Percentiles rank a stretch among this genome's conserved stretches.
These are phyloP conservation scores for Serranus cabrilla DNA, from an alignment of 2,797 vertebrate species.

Conservation along the genomic window DNA sequence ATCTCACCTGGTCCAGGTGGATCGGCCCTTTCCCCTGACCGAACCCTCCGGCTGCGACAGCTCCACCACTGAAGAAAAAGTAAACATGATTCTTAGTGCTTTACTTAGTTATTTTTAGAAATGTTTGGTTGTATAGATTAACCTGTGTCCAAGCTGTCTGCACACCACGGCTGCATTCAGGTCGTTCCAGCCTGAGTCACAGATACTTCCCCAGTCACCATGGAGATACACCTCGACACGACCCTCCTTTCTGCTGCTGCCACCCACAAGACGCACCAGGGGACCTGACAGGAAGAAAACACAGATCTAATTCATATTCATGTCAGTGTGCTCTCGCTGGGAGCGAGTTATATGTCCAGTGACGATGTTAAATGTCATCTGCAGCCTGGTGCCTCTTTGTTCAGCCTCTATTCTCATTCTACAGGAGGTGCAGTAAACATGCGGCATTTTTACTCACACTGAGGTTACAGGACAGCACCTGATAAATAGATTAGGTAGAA, in stretches of 20 bases:
- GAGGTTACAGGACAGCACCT: not conserved
- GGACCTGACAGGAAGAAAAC: constrained; percentile 75
- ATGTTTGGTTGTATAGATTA: no score
- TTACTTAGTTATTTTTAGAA: no score
- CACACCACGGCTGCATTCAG: constrained; percentile 91
- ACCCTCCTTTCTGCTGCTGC: constrained; percentile 89
- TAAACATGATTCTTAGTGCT: no score
- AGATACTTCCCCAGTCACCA: constrained; percentile 93
- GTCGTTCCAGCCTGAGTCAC: constrained; percentile 92
- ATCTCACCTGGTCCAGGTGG: constrained; percentile 90
- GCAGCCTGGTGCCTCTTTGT: constrained; percentile 24
- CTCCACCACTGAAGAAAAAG: constrained; percentile 56
- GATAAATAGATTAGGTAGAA: not conserved
- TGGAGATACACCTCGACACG: constrained; percentile 91
- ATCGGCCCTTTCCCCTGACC: constrained; percentile 89
- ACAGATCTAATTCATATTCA: constrained; percentile 60
- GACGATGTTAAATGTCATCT: constrained; percentile 71
- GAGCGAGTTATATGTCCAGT: constrained; percentile 11
- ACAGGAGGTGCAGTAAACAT: constrained; percentile 51
- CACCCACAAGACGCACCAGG: constrained; percentile 88
- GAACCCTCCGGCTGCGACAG: constrained; percentile 87
- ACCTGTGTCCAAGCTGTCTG: constrained; percentile 93
- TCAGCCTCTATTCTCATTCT: constrained; percentile 61
- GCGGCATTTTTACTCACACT: constrained; percentile 52
- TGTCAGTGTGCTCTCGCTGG: not conserved